Base-by-base conservation (phyloP, 1,140 invertebrate species). In the Anthonomus grandis region DNA sequence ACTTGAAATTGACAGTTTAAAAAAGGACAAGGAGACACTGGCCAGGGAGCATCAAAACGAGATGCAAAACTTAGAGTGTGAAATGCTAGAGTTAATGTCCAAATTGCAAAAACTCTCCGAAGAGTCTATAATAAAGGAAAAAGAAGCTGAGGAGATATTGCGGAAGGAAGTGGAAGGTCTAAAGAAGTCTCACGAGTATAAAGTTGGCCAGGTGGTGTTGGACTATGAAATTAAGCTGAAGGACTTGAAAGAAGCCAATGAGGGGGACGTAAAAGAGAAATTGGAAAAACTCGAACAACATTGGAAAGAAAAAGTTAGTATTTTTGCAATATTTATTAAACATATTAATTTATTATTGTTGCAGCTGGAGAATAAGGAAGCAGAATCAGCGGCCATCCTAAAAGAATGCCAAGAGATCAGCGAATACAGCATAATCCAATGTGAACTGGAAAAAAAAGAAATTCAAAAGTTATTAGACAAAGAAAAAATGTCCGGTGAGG, bases 351-450 rank as follows among this genome's bases (percentile, higher is more conserved):
- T 31, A 31, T 31, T n/a, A n/a, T n/a, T n/a, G n/a, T n/a, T n/a
- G n/a, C n/a, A n/a, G n/a, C n/a, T n/a, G n/a, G n/a, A n/a, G n/a
- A n/a, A n/a, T 72, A 75, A 76, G 18, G 68, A 76, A 67, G 72
- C 74, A 47, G 66, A 72, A 60, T 71, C 74, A 60, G 70, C 71
- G 1, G 70, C 65, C 17, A 78, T 78, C 64, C 64, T 79, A 47
- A 76, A 78, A 60, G 76, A 78, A 59, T 76, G 75, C 36, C 77
- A 79, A 69, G 73, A 75, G 39, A 71, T 78, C 57, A 76, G 75
- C 46, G 77, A 79, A 63, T n/a, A n/a, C n/a, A 75, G 71, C 51
- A 70, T 79, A 8, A 78, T 78, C 25, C 73, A 78, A 57, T 72
- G 72, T 57, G 76, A 78, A 67, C 49, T 78, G 42, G 77, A 79